Percentiles rank a stretch among this genome's conserved stretches.
phyloP scores from a whole-genome alignment of 2,888 invertebrate genomes.

The Drosophila koepferae region DNA sequence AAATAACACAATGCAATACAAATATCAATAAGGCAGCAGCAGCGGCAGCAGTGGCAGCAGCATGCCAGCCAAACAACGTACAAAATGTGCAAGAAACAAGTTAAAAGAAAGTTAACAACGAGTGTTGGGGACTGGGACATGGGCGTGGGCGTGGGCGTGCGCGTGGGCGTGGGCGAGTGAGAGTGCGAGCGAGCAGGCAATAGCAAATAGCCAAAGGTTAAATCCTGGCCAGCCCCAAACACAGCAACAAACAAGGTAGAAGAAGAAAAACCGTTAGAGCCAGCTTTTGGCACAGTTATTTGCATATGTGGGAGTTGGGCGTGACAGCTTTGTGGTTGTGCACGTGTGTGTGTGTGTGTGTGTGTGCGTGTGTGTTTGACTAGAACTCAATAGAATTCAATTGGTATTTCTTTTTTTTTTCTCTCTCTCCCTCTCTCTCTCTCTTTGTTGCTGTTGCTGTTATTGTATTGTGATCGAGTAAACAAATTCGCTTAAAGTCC shows the following conservation, averaged over 20 bases:
- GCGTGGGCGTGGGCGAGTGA: background rate
- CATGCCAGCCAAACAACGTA: constrained; percentile 46
- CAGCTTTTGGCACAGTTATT: constrained; percentile 66
- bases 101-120: constrained; percentile 78
- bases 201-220: constrained; percentile 73
- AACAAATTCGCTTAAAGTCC: constrained; percentile 76
- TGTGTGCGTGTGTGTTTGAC: constrained; percentile 11
- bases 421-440: background rate
- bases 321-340: constrained; percentile 32
- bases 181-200: constrained; percentile 11
- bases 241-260: background rate
- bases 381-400: constrained; percentile 77
- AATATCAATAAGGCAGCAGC: constrained; percentile 72
- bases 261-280: constrained; percentile 40
- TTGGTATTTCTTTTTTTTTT: constrained; percentile 52
- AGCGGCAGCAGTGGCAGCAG: constrained; percentile 4
- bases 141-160: background rate
- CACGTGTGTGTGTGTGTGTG: constrained; percentile 9
- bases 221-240: constrained; percentile 41
- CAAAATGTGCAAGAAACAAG: constrained; percentile 74
- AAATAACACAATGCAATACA: constrained; percentile 75
- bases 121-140: background rate
- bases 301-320: constrained; percentile 73
- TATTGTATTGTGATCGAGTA: constrained; percentile 65
- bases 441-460: constrained; percentile 21